These are phyloP conservation scores for Agrochola lychnidis DNA, from an alignment of 2,888 invertebrate genomes.

Conservation along the genomic window DNA sequence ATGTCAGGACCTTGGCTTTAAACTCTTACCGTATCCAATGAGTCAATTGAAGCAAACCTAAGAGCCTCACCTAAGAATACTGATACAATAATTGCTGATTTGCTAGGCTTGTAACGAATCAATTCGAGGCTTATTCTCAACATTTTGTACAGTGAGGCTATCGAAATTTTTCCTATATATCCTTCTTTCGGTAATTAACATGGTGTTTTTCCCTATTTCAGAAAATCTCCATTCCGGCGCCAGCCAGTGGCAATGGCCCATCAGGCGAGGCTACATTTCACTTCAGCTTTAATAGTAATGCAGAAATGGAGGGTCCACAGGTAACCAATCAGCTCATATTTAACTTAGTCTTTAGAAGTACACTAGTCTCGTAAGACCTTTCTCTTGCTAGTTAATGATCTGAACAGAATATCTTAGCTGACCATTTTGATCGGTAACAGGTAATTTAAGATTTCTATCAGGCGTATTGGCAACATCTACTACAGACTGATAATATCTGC, in stretches of 20 bases:
- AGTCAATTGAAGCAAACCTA: slow-evolving; percentile 13
- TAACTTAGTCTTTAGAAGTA: background rate
- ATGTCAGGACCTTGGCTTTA: slow-evolving; percentile 20
- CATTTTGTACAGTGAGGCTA: background rate
- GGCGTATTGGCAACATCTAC: slow-evolving; percentile 40
- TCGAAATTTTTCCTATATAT: background rate
- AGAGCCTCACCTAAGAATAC: background rate
- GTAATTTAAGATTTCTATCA: slow-evolving; percentile 33
- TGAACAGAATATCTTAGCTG: background rate
- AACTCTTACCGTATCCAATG: slow-evolving; percentile 12
- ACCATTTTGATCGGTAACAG: slow-evolving; percentile 13
- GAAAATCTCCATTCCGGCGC: slow-evolving; percentile 95
- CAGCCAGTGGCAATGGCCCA: slow-evolving; percentile 89
- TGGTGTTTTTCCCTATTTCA: slow-evolving; percentile 83
- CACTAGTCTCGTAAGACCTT: background rate
- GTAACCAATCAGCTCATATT: slow-evolving; percentile 68
- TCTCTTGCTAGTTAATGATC: background rate
- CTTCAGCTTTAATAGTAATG: slow-evolving; percentile 95
- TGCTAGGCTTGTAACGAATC: background rate
- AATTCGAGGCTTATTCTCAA: background rate
- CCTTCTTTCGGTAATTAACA: slow-evolving; percentile 21
- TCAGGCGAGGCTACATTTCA: slow-evolving; percentile 91
- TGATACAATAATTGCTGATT: slow-evolving; percentile 20
- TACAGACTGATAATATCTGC: slow-evolving; percentile 45
- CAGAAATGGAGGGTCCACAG: slow-evolving; percentile 95